These are phyloP conservation scores for Rhincodon typus DNA, from an alignment of 2,797 vertebrate species.

Conservation along the genomic window DNA sequence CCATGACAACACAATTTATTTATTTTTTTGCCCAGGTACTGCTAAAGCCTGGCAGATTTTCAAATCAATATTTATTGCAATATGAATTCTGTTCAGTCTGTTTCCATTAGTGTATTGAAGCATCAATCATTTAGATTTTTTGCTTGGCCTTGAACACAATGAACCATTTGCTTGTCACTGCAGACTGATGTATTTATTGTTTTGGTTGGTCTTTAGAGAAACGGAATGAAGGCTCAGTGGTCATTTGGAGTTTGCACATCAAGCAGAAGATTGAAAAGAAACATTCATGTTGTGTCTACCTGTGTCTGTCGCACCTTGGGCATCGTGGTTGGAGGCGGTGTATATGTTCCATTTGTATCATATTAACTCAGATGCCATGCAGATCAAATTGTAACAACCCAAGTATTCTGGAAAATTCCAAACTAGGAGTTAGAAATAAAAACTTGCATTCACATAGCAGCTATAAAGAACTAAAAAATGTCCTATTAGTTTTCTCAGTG, in stretches of 20 bases:
- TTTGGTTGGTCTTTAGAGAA: neutral
- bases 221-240: neutral
- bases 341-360: neutral
- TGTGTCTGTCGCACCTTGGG: neutral
- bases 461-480: neutral
- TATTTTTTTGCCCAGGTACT: neutral
- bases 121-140: neutral
- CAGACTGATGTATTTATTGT: neutral
- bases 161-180: neutral
- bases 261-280: neutral
- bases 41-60: neutral
- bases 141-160: neutral
- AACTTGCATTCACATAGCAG: neutral
- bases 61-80: neutral
- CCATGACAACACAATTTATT: neutral
- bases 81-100: neutral
- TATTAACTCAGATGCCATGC: neutral
- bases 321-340: neutral
- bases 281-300: neutral
- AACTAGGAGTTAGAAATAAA: neutral
- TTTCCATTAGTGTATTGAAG: neutral
- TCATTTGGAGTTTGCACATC: neutral
- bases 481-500: neutral
- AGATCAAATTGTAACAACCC: neutral
- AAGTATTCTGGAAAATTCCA: neutral